Percentiles rank a stretch among this genome's conserved stretches.
Conservation (phyloP, 2,797 vertebrate genomes). For the Anguilla pacifica region DNA sequence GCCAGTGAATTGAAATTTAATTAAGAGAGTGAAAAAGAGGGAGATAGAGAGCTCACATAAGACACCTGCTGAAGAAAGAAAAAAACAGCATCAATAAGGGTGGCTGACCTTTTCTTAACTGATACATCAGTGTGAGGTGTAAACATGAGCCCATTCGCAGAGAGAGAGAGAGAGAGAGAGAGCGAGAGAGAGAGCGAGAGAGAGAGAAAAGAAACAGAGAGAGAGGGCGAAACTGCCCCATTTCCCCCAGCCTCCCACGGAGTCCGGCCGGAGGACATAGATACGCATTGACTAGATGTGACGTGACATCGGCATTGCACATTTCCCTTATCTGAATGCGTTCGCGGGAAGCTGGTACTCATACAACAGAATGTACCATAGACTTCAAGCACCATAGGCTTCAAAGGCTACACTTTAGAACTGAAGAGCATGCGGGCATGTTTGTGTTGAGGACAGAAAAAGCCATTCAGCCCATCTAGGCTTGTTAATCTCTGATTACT, state of each 20-base stretch:
- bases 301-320: neutral
- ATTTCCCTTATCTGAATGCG: neutral
- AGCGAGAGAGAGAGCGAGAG: neutral
- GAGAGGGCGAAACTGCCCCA: neutral
- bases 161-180: neutral
- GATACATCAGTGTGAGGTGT: conserved; percentile 23
- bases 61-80: conserved; percentile 8
- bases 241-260: too few species aligned
- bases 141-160: neutral
- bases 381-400: too few species aligned
- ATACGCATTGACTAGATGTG: neutral
- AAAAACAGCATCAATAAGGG: conserved; percentile 11
- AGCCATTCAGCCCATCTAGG: too few species aligned
- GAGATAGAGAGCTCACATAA: conserved; percentile 17
- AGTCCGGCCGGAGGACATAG: neutral
- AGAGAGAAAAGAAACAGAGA: neutral
- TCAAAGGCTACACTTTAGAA: too few species aligned
- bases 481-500: too few species aligned
- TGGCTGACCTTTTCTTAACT: conserved; percentile 29
- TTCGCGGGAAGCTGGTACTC: neutral
- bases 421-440: too few species aligned
- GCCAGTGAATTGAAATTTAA: neutral
- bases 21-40: neutral
- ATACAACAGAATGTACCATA: neutral
- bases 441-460: too few species aligned